These are phyloP conservation scores for Euphydryas editha DNA, from an alignment of 2,888 invertebrate genomes.

Conservation along the genomic window DNA sequence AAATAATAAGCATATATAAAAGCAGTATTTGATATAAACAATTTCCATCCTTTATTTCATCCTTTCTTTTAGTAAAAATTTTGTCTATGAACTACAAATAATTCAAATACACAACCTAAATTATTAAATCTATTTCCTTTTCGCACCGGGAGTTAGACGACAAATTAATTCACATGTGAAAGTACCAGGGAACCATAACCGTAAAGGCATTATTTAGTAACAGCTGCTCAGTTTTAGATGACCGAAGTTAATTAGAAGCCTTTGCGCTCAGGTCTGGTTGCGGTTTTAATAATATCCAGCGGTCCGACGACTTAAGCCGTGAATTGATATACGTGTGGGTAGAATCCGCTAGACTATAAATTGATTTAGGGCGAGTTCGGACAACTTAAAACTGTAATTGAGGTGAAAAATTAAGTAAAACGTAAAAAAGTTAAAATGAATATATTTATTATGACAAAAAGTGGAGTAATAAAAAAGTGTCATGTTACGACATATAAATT, in stretches of 20 bases:
- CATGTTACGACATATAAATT: too few relatives aligned
- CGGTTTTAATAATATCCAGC: slow-evolving; percentile 73
- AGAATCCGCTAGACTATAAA: slow-evolving; percentile 34
- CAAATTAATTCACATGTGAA: slow-evolving; percentile 10
- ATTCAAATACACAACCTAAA: background rate
- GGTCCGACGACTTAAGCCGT: slow-evolving; percentile 55
- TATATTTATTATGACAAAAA: background rate
- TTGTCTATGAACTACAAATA: too few relatives aligned
- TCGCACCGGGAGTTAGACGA: slow-evolving; percentile 6
- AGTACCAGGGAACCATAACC: slow-evolving; percentile 54
- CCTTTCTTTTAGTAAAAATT: too few relatives aligned
- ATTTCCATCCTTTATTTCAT: too few relatives aligned
- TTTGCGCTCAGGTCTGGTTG: slow-evolving; percentile 59
- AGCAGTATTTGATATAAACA: too few relatives aligned
- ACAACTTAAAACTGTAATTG: slow-evolving; percentile 11
- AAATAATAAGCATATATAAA: too few relatives aligned
- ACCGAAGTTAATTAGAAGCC: slow-evolving; percentile 74
- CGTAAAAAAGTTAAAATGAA: background rate
- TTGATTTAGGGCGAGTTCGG: slow-evolving; percentile 22
- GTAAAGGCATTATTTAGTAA: slow-evolving; percentile 58
- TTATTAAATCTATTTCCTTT: background rate
- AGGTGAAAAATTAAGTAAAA: slow-evolving; percentile 3
- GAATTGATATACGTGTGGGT: slow-evolving; percentile 62
- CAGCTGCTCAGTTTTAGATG: slow-evolving; percentile 63
- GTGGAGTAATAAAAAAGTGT: too few relatives aligned